Evolutionary conservation across 2,888 invertebrate genomes (phyloP), one percentile per base, ranked within the genome.

Genomic region (Rhorus exstirpatorius): DNA sequence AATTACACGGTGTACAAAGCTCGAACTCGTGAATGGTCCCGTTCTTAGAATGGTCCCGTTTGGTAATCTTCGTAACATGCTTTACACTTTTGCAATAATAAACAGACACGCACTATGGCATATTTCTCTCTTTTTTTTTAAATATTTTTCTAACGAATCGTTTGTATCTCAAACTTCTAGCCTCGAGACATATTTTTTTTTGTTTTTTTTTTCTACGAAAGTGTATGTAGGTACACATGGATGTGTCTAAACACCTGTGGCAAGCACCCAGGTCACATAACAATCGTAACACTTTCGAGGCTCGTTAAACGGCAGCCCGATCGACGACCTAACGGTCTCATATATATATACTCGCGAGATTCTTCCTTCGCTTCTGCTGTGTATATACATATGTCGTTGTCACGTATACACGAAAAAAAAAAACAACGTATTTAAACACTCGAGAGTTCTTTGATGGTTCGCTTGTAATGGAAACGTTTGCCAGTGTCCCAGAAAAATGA

Each of bases 221-320:
- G 26, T 17, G 31, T 24, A 35, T 49, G 44, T 61, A 46, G 12
- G 44, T 38, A 24, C 8, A 24, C 8, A 19, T 10, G 24, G 7
- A n/a, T 19, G 10, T 17, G 53, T 58, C 63, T 74, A 74, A 74
- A 53, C 53, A 44, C 17, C 14, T 24, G n/a, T n/a, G 14, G 41
- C 55, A 26, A 77, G 77, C 61, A 78, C 68, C 68, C 74, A 17
- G 49, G 35, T 55, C 74, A 68, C 81, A 74, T 72, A 70, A 78
- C 74, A 78, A 81, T 81, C 81, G 81, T 74, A 78, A 81, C 81
- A 81, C 81, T 74, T 78, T 78, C 78, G 53, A 10, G 81, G 78
- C 78, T 81, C 78, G 81, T 81, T 78, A 78, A 81, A 81, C 78
- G 78, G 78, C 74, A 77, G 71, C 74, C 0, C 76, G 81, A 61